phyloP scores from a whole-genome alignment of 2,888 invertebrate genomes.

The Hydroisotoma schaefferi region DNA sequence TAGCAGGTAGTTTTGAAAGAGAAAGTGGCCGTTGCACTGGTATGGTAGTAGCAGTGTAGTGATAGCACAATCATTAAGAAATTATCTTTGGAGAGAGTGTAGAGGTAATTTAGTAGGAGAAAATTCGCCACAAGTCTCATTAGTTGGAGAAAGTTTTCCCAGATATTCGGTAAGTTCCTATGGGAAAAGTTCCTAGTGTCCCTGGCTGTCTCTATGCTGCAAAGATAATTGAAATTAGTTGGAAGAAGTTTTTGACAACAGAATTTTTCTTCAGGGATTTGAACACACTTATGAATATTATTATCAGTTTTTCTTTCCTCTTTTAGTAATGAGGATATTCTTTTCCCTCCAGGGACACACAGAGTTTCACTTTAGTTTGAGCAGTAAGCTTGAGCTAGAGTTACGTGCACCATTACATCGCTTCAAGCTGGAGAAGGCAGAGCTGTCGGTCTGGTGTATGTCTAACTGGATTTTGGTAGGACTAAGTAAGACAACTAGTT shows the following conservation, averaged over 20 bases:
- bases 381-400: too few relatives aligned
- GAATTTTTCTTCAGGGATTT: constrained; percentile 20
- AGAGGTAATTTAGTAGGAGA: constrained; percentile 22
- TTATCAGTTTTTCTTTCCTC: constrained; percentile 15
- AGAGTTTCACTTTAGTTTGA: too few relatives aligned
- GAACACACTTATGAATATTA: constrained; percentile 19
- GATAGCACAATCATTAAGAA: constrained; percentile 4
- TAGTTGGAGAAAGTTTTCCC: constrained; percentile 17
- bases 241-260: constrained; percentile 18
- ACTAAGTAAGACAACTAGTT: too few relatives aligned
- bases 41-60: too few relatives aligned
- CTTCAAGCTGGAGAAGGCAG: too few relatives aligned
- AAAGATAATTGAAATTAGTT: constrained; percentile 20
- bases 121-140: constrained; percentile 18
- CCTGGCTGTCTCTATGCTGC: constrained; percentile 14
- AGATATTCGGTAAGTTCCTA: constrained; percentile 12
- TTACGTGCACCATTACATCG: too few relatives aligned
- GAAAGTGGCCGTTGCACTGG: too few relatives aligned
- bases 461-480: too few relatives aligned
- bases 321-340: constrained; percentile 15
- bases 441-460: too few relatives aligned
- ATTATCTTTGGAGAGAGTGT: constrained; percentile 13
- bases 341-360: too few relatives aligned
- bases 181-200: constrained; percentile 15
- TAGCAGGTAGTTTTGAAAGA: too few relatives aligned